Base-by-base conservation (phyloP, 2,113 vertebrate genomes). In the Galeopterus variegatus region DNA sequence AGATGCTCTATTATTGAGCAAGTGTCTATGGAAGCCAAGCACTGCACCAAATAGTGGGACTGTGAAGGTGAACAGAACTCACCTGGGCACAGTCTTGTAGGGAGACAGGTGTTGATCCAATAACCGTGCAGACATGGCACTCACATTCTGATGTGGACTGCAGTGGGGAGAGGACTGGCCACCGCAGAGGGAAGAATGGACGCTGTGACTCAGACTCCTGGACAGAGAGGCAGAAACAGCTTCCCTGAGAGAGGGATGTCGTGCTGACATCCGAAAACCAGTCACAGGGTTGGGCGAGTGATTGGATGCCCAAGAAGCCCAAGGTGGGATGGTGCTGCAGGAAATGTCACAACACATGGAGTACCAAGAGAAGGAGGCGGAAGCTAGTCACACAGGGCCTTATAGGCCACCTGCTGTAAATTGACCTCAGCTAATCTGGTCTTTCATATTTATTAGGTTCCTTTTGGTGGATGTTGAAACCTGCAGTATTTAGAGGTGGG, bases 161-260 rank as follows among this genome's bases (percentile, higher is more conserved):
- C 8, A 3, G 19, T 21, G 80, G 64, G 45, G 13, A 17, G 41
- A 23, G 65, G 31, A 45, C 65, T 6, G 17, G 41, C 18, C 10
- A 0, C 54, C 2, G 0, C 6, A 15, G 13, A 23, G 48, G 48
- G 1, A 0, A 8, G 10, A 1, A 4, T 5, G 6, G 18, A 18
- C 3, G 23, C n/a, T 54, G 24, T 56, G 36, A 26, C 48, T 65
- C 64, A 5, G 12, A 31, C 33, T 69, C 36, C 60, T 45, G 36
- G 31, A 5, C 79, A 9, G 21, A 48, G 4, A 89, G 73, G 31
- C 67, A 36, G 60, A 45, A 54, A 26, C 5, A 15, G 8, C 41
- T 23, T 76, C 56, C 67, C 54, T 14, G 50, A 36, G 85, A 65
- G 67, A 9, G 56, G 60, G 28, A 31, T 14, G 13, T 28, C 60